Evolutionary conservation across 2,113 vertebrate species (phyloP).

Genomic region (Plectropomus leopardus): DNA sequence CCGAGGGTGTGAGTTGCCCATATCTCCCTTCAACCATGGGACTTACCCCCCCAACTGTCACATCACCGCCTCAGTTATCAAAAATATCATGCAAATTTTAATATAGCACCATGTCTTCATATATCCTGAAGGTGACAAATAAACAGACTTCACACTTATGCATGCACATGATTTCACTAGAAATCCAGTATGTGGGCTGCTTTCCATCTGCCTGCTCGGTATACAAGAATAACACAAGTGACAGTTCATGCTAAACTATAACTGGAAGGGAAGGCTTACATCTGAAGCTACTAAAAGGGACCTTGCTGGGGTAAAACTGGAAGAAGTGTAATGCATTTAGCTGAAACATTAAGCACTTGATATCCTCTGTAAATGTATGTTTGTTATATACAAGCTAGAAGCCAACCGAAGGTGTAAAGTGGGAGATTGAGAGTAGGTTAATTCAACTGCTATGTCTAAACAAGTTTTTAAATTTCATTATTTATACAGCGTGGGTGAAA

Average conservation of each 20-base stretch:
- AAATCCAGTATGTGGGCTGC: background rate
- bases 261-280: background rate
- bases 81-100: conserved; percentile 32
- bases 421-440: background rate
- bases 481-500: background rate
- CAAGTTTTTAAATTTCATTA: background rate
- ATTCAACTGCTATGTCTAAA: background rate
- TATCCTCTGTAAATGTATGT: background rate
- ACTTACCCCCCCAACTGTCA: background rate
- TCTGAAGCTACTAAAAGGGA: background rate
- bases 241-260: background rate
- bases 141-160: background rate
- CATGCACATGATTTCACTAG: background rate
- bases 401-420: background rate
- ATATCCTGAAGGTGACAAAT: background rate
- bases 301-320: background rate
- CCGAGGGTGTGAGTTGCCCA: background rate
- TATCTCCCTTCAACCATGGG: background rate
- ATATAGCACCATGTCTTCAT: background rate
- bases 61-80: background rate
- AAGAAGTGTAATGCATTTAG: background rate
- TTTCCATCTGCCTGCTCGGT: background rate
- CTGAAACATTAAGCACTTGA: background rate
- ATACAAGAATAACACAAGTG: background rate
- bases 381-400: background rate